Percentiles rank a stretch among this genome's conserved stretches.
These are phyloP conservation scores for Scortum barcoo DNA, from an alignment of 2,113 vertebrate species.

Conservation along the genomic window DNA sequence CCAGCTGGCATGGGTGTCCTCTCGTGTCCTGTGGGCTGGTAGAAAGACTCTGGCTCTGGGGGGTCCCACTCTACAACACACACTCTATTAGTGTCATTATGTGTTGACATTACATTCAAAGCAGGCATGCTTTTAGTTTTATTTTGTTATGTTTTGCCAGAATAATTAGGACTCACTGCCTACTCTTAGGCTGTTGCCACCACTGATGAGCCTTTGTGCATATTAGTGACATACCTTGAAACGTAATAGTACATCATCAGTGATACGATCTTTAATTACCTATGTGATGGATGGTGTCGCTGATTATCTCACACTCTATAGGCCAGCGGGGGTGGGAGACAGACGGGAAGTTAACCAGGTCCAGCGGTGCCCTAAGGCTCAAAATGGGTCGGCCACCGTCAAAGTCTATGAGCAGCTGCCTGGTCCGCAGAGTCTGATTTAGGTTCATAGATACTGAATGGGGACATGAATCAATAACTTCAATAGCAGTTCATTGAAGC, in stretches of 20 bases:
- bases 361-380: slow-evolving; percentile 82
- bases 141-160: background rate
- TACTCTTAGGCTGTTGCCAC: background rate
- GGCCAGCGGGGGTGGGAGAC: slow-evolving; percentile 86
- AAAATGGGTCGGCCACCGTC: slow-evolving; percentile 68
- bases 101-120: background rate
- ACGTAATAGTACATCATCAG: background rate
- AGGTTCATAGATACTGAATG: slow-evolving; percentile 72
- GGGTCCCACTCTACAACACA: slow-evolving; percentile 89
- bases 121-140: background rate
- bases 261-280: slow-evolving; percentile 75
- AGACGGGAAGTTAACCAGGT: slow-evolving; percentile 81
- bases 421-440: slow-evolving; percentile 78
- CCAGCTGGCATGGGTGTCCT: slow-evolving; percentile 44
- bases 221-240: background rate
- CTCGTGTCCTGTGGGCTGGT: slow-evolving; percentile 82
- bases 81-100: background rate
- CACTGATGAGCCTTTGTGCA: background rate
- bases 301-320: slow-evolving; percentile 90
- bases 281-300: slow-evolving; percentile 87
- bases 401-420: slow-evolving; percentile 82
- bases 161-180: background rate
- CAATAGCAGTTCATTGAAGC: background rate
- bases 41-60: slow-evolving; percentile 89
- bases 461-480: slow-evolving; percentile 47